These are phyloP conservation scores for Magallana angulata DNA, from an alignment of 1,140 invertebrate genomes.

Conservation along the genomic window DNA sequence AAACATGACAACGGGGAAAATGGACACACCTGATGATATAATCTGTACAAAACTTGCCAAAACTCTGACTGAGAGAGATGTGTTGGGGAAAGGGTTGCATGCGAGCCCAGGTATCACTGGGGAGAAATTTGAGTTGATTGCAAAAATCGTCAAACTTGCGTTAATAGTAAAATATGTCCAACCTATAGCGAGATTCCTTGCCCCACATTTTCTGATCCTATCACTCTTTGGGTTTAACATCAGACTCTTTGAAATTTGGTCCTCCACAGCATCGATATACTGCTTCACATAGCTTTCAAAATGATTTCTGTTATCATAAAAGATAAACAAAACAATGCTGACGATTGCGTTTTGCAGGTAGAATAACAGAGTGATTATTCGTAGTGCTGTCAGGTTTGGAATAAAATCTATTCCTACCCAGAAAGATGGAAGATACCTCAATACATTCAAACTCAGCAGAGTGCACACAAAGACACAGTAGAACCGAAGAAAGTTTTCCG, in stretches of 20 bases:
- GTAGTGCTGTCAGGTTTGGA: not conserved
- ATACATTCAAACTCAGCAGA: conserved; percentile 19
- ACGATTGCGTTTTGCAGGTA: not conserved
- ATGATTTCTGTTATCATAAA: not conserved
- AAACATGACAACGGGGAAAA: not conserved
- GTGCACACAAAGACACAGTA: not conserved
- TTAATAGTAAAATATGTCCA: not conserved
- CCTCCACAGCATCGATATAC: not conserved
- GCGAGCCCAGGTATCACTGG: not conserved
- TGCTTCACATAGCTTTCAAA: not conserved
- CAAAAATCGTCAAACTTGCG: not conserved
- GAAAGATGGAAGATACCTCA: conserved; percentile 19
- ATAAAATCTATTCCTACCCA: conserved; percentile 17
- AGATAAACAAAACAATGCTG: not conserved
- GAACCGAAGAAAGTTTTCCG: not conserved
- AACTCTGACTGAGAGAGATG: not conserved
- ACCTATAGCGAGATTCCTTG: not conserved
- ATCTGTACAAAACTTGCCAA: not conserved
- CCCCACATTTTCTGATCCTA: not conserved
- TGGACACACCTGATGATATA: not conserved
- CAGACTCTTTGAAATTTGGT: conserved; percentile 11
- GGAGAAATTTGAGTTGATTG: not conserved
- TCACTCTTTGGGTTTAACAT: not conserved
- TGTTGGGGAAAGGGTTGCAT: not conserved
- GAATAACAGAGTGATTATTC: not conserved